Evolutionary conservation across 23 tunicate species (phyloP), one percentile per base, ranked within the genome.

Genomic region (Oikopleura vanhoeffeni): DNA sequence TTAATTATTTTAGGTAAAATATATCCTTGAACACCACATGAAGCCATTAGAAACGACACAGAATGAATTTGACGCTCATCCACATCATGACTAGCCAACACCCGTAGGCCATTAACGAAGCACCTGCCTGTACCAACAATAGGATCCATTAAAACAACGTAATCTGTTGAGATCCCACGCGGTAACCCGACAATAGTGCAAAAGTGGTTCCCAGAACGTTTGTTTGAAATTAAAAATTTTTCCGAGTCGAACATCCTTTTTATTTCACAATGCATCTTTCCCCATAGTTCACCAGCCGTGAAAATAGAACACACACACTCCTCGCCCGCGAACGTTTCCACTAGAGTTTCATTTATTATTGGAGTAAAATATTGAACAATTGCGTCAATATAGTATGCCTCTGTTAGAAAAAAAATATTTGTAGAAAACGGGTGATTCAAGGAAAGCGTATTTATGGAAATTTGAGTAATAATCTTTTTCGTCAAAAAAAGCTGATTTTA

Each of bases 251-350:
- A 95, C 90, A 39, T 95, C 99, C 42, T 91, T 95, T 0, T 96
- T 91, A 28, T 90, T 96, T 40, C 91, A 88, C 83, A 90, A 88
- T 64, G 90, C 83, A 75, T 96, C 99, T 4, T 95, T 85, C 41
- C 90, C 99, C 99, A 95, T 95, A 3, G 99, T 60, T 95, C 99
- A 57, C 99, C 99, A 41, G 96, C 99, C 39, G 36, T 28, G 4
- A 71, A 71, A 2, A 71, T 71, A 2, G 79, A 41, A 60, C 28
- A 32, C 13, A 36, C 41, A 32, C 95, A 85, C 41, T 96, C 99
- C 30, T 84, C 84, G n/a, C 99, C 99, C 39, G 88, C 88, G 82
- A 89, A 95, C 87, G 87, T 35, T 88, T 76, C 35, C 99, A 96
- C 13, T 95, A 84, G 49, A 90, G 90, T 36, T 76, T 40, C 13